phyloP scores from a whole-genome alignment of 2,113 vertebrate genomes.

The Apaloderma vittatum region DNA sequence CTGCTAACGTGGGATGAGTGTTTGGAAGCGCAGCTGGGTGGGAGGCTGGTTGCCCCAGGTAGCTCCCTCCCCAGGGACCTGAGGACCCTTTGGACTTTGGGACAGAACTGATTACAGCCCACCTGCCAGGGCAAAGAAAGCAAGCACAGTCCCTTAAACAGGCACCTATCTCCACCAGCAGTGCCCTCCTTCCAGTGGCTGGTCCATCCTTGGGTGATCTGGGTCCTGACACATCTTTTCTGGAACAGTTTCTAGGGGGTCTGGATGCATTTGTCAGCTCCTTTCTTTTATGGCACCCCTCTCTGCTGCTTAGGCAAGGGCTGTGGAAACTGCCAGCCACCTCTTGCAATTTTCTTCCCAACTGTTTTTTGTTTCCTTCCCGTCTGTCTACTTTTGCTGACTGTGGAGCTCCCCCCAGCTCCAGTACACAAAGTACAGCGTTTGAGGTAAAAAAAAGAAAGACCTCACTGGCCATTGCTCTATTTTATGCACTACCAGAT shows the following conservation, averaged over 20 bases:
- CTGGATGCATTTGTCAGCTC: background rate
- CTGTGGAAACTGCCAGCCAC: background rate
- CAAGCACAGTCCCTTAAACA: background rate
- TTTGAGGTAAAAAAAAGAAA: background rate
- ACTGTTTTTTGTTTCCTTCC: background rate
- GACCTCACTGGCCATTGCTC: background rate
- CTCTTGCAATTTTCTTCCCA: background rate
- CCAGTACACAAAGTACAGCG: background rate
- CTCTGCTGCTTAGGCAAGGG: background rate
- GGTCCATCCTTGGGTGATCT: background rate
- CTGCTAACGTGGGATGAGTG: accelerated
- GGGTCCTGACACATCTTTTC: background rate
- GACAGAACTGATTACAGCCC: background rate
- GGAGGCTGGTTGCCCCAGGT: accelerated
- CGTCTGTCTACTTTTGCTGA: background rate
- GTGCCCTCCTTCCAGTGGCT: background rate
- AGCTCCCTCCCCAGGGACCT: accelerated
- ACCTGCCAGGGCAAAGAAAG: background rate
- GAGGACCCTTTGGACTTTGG: background rate
- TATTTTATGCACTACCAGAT: background rate
- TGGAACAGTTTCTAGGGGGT: background rate
- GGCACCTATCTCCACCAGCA: background rate
- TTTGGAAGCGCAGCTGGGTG: background rate
- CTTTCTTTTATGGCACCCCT: background rate
- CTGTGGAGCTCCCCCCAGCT: background rate